Base-by-base conservation (phyloP, 2,888 invertebrate genomes). In the Eupelmus urozonus region DNA sequence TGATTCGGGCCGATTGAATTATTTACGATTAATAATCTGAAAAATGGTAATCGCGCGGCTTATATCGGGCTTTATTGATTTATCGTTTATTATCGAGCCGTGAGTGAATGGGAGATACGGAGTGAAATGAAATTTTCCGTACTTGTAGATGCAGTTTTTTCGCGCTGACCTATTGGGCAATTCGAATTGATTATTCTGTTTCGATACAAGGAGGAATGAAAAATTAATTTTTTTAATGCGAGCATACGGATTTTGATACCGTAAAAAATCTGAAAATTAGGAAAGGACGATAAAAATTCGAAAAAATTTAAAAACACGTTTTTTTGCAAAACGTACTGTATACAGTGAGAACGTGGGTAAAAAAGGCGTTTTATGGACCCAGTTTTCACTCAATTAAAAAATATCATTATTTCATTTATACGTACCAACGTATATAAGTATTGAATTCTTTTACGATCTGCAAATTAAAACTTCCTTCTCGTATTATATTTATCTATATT, bases 1-100 rank as follows among this genome's bases (percentile, higher is more conserved):
- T 27, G n/a, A n/a, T n/a, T n/a, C n/a, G n/a, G n/a, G n/a, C 1
- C 25, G 55, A 71, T 77, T 66, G 59, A 71, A 66, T 51, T 72
- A 42, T 77, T 66, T 70, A 57, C 40, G 51, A 70, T 69, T 69
- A 60, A 62, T 9, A 25, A 29, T 53, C 53, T 27, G 13, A 67
- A 53, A 75, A 62, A 62, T 75, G 13, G 2, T 34, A 51, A 74
- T 74, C 74, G 51, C 18, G 27, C n/a, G 5, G 9, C 13, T 63
- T 49, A 11, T n/a, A 40, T 69, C 69, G 55, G 16, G 13, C 5
- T 25, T 25, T 18, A 25, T 70, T 59, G 59, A 57, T 70, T 70
- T 70, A 55, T 65, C 51, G 42, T 27, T 51, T 11, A n/a, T 9
- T 51, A 29, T 29, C 29, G 27, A 5, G 9, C 25, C 11, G 25